A percentile compares a stretch with the other conserved stretches of the same genome.
phyloP scores from a whole-genome alignment of 1,140 invertebrate species.

The Proales similis region DNA sequence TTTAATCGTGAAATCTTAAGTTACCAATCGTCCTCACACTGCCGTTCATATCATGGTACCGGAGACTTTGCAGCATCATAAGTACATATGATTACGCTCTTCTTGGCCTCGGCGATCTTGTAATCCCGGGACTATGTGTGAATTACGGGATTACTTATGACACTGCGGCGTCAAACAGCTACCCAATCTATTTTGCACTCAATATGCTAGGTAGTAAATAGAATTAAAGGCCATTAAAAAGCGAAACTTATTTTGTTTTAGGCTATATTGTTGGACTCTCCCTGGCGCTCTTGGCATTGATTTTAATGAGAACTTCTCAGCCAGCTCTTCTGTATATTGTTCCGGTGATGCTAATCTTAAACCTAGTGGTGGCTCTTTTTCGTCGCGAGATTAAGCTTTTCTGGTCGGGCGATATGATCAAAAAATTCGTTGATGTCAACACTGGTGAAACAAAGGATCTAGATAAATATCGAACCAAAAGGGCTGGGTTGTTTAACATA shows the following conservation, averaged over 20 bases:
- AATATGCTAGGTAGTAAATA: slow-evolving; percentile 51
- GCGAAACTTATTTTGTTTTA: no score
- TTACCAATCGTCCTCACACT: no score
- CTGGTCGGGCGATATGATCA: slow-evolving; percentile 20
- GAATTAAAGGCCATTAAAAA: slow-evolving; percentile 3
- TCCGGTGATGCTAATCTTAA: slow-evolving; percentile 55
- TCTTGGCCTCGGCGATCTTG: slow-evolving; percentile 60
- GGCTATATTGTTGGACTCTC: slow-evolving; percentile 58
- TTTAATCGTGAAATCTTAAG: no score
- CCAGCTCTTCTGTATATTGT: slow-evolving; percentile 63
- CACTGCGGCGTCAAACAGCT: slow-evolving; percentile 1
- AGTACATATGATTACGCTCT: slow-evolving; percentile 45
- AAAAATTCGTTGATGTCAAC: no score
- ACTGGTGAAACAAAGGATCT: no score
- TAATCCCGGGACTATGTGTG: slow-evolving; percentile 55
- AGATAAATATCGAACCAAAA: no score
- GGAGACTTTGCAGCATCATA: no score
- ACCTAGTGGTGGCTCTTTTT: slow-evolving; percentile 46
- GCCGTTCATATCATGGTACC: no score
- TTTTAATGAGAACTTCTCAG: slow-evolving; percentile 58
- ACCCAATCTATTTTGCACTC: slow-evolving; percentile 48
- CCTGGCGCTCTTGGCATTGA: slow-evolving; percentile 57
- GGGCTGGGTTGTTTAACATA: no score
- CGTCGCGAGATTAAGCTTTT: slow-evolving; percentile 42
- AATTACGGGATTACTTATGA: slow-evolving; percentile 31